These are phyloP conservation scores for Distichodus sexfasciatus DNA, from an alignment of 2,797 vertebrate genomes.

Conservation along the genomic window DNA sequence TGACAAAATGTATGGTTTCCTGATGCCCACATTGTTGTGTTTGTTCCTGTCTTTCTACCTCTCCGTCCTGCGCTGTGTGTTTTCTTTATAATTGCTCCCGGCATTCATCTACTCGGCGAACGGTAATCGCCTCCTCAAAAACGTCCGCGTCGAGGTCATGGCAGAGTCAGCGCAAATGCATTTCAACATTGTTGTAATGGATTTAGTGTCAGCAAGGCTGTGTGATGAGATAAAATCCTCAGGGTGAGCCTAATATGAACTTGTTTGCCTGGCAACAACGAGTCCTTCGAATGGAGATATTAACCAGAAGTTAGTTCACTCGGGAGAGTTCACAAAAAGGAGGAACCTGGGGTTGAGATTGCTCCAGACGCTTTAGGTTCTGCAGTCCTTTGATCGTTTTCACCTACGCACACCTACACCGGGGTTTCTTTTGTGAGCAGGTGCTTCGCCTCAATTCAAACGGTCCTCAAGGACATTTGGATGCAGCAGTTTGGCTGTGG, in stretches of 20 bases:
- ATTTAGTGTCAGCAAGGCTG: constrained; percentile 47
- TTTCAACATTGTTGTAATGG: constrained; percentile 33
- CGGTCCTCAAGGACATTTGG: neutral
- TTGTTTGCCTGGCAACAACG: constrained; percentile 13
- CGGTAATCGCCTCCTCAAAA: constrained; percentile 1
- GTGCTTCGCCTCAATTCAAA: neutral
- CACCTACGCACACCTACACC: constrained; percentile 6
- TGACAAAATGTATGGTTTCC: neutral
- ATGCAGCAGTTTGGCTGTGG: neutral
- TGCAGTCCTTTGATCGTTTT: neutral
- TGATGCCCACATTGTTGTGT: neutral
- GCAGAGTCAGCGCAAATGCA: constrained; percentile 31
- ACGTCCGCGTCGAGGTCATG: constrained; percentile 36
- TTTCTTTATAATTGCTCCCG: neutral
- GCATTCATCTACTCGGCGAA: neutral
- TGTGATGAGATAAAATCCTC: constrained; percentile 41
- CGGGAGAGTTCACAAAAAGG: neutral
- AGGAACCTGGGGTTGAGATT: neutral
- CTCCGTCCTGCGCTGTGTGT: neutral
- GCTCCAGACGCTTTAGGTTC: neutral
- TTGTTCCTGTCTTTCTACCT: neutral
- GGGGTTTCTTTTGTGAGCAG: neutral
- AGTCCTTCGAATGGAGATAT: neutral
- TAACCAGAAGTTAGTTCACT: neutral
- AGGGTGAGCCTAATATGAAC: neutral